A percentile compares a stretch with the other conserved stretches of the same genome.
Evolutionary conservation across 1,140 invertebrate genomes (phyloP).

Genomic region (Armadillidium nasatum): DNA sequence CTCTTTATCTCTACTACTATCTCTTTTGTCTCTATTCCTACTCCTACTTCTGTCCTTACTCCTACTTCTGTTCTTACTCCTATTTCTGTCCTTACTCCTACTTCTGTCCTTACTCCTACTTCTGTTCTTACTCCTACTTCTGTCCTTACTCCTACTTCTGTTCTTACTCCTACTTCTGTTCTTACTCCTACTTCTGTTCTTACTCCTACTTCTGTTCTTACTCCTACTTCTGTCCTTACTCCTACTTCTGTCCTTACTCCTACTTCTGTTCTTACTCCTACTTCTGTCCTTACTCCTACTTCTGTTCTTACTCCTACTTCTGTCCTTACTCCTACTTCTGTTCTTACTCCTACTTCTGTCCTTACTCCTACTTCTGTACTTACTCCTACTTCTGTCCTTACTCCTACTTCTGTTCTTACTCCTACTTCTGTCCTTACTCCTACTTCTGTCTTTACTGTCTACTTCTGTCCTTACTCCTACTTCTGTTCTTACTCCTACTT

Average conservation of each 20-base stretch:
- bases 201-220: slow-evolving; percentile 49
- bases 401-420: slow-evolving; percentile 34
- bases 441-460: slow-evolving; percentile 47
- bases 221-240: slow-evolving; percentile 28
- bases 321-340: slow-evolving; percentile 10
- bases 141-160: slow-evolving; percentile 15
- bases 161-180: slow-evolving; percentile 22
- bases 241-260: slow-evolving; percentile 45
- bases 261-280: slow-evolving; percentile 38
- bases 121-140: slow-evolving; percentile 40
- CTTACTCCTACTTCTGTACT: slow-evolving; percentile 26
- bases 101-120: slow-evolving; percentile 44
- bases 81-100: slow-evolving; percentile 29
- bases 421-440: slow-evolving; percentile 33
- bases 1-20: slow-evolving; percentile 26
- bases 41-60: slow-evolving; percentile 46
- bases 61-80: slow-evolving; percentile 47
- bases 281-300: slow-evolving; percentile 25
- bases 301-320: slow-evolving; percentile 22
- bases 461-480: slow-evolving; percentile 45
- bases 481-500: slow-evolving; percentile 43
- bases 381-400: slow-evolving; percentile 45
- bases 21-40: too few relatives aligned
- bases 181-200: slow-evolving; percentile 22
- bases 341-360: slow-evolving; percentile 50